Percentiles rank a stretch among this genome's conserved stretches.
Evolutionary conservation across 1,140 invertebrate genomes (phyloP).

Genomic region (Ephestia elutella): DNA sequence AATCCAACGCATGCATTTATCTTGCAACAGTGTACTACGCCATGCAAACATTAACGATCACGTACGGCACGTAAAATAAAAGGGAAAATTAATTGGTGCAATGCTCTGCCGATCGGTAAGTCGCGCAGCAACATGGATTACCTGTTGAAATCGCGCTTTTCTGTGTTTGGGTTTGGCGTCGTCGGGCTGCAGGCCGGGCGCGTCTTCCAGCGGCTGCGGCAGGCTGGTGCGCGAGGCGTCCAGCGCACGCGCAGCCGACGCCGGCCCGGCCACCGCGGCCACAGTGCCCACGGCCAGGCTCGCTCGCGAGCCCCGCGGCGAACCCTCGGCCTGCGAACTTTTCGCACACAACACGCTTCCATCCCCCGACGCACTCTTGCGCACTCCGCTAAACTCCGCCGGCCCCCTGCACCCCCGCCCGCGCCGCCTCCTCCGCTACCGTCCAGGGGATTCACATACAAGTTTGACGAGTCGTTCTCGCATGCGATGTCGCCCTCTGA

Average conservation of each 20-base stretch:
- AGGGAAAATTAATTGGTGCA: background rate
- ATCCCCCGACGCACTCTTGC: slow-evolving; percentile 86
- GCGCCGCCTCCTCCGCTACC: slow-evolving; percentile 74
- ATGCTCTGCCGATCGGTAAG: background rate
- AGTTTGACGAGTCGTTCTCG: slow-evolving; percentile 83
- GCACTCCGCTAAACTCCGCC: slow-evolving; percentile 74
- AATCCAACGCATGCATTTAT: background rate
- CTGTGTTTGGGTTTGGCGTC: slow-evolving; percentile 82
- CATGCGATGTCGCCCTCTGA: slow-evolving; percentile 87
- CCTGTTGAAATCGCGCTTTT: slow-evolving; percentile 90
- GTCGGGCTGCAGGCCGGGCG: slow-evolving; percentile 75
- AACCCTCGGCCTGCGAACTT: slow-evolving; percentile 64
- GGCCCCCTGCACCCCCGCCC: slow-evolving; percentile 66
- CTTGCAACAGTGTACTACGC: background rate
- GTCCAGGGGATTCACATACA: slow-evolving; percentile 94
- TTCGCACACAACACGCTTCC: slow-evolving; percentile 76
- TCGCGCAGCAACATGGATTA: slow-evolving; percentile 41
- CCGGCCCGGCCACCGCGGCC: slow-evolving; percentile 14
- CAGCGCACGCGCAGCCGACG: slow-evolving; percentile 17
- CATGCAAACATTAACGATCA: slow-evolving; percentile 10
- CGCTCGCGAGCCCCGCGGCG: slow-evolving; percentile 55
- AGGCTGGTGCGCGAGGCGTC: slow-evolving; percentile 45
- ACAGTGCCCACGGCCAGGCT: slow-evolving; percentile 44
- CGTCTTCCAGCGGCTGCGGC: slow-evolving; percentile 39
- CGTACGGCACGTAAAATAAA: background rate